Base-by-base conservation (phyloP, 2,888 invertebrate species). In the Saturnia japonica region DNA sequence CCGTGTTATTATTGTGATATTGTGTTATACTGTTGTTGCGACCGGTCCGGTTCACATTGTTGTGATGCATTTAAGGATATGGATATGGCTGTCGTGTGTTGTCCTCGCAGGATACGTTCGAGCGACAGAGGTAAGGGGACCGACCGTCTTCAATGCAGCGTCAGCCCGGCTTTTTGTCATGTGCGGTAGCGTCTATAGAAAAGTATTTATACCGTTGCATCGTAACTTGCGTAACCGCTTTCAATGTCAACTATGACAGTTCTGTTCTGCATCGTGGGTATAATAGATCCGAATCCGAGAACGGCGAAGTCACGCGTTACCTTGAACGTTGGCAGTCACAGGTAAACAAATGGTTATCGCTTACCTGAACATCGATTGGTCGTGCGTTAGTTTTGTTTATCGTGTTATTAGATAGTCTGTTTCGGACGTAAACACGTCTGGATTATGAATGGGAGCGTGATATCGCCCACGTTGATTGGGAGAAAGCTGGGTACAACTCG, bases 1-100 rank as follows among this genome's bases (percentile, higher is more conserved):
- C 85, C 86, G 93, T 94, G 93, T 85, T 90, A 85, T 85, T 84
- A 79, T 82, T 86, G 87, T 86, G 88, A 88, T 88, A 87, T 89
- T 86, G 91, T 92, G 92, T 84, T 76, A 84, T 84, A 85, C 80
- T 86, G 85, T 85, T 85, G 84, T 88, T 88, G 90, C 89, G 85
- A 87, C 88, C 84, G 86, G 82, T 85, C 86, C 87, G 79, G 85
- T 85, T 88, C 85, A 86, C 85, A 84, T 90, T 93, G 91, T 95
- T 94, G 95, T 95, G 95, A 96, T 96, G 96, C 95, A 96, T 95
- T 96, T 95, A 91, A 96, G 96, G 96, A 96, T 96, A 96, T 95
- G 95, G 90, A 94, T 95, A 94, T 94, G 96, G 95, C 94, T 96
- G 94, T 95, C 95, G 94, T 95, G 95, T 95, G 95, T 96, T 94